These are phyloP conservation scores for Parapsyche elsis DNA, from an alignment of 1,140 invertebrate genomes.

Conservation along the genomic window DNA sequence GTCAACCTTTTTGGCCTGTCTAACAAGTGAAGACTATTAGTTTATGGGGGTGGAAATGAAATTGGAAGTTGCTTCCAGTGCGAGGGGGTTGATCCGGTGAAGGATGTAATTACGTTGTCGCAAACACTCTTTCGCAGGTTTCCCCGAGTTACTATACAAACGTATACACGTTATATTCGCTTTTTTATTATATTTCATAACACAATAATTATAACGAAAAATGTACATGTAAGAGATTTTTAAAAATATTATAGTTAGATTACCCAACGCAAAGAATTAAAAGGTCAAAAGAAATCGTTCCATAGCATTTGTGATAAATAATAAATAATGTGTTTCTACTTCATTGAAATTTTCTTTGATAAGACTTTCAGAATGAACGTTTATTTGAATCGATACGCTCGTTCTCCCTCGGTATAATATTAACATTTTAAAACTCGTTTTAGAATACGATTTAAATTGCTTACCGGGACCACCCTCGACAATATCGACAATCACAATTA, in stretches of 20 bases:
- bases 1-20: background rate
- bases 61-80: constrained; percentile 33
- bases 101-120: constrained; percentile 53
- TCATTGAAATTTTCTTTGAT: constrained; percentile 36
- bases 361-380: constrained; percentile 33
- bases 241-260: background rate
- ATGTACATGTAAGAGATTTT: background rate
- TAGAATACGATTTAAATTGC: too few relatives aligned
- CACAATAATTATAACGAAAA: background rate
- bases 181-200: background rate
- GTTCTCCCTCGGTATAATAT: background rate
- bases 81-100: constrained; percentile 43
- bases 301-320: constrained; percentile 34
- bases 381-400: constrained; percentile 31
- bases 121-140: constrained; percentile 41
- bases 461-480: too few relatives aligned
- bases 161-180: background rate
- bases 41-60: constrained; percentile 31
- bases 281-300: constrained; percentile 31
- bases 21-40: constrained; percentile 39
- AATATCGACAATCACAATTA: too few relatives aligned
- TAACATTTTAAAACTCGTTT: background rate
- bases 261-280: too few relatives aligned
- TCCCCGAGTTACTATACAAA: background rate
- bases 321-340: constrained; percentile 31